Conservation (phyloP, 2,888 invertebrate genomes). For the Nowickia ferox region DNA sequence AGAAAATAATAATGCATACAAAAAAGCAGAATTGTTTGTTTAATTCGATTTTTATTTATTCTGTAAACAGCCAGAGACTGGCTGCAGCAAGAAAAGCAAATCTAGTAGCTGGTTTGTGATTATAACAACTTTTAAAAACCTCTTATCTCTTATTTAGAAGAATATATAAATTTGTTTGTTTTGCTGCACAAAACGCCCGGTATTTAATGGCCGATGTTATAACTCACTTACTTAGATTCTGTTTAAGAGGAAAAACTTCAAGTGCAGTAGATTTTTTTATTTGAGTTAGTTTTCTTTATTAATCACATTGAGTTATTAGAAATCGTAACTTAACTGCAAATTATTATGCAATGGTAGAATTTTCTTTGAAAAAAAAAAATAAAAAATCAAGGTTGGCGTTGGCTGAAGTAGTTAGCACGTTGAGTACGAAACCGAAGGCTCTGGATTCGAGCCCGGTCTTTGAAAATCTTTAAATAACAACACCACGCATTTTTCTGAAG, state of each 20-base stretch:
- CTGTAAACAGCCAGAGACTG: constrained; percentile 28
- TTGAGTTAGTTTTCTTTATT: not conserved
- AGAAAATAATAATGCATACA: constrained; percentile 13
- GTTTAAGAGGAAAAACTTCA: constrained; percentile 54
- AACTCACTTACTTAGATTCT: constrained; percentile 40
- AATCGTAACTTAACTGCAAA: not conserved
- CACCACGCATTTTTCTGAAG: too few species aligned
- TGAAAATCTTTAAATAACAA: too few species aligned
- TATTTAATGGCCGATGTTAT: constrained; percentile 7
- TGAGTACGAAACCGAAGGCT: too few species aligned
- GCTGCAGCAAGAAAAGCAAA: constrained; percentile 31
- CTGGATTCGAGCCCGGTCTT: too few species aligned
- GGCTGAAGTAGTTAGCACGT: too few species aligned
- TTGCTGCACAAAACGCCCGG: not conserved
- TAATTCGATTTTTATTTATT: constrained; percentile 59
- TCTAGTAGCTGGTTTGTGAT: constrained; percentile 67
- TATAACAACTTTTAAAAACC: constrained; percentile 56
- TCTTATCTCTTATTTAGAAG: constrained; percentile 49
- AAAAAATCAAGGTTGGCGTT: too few species aligned
- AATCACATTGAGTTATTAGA: constrained; percentile 5
- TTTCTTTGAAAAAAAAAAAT: too few species aligned
- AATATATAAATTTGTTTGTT: constrained; percentile 12
- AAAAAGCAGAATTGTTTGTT: constrained; percentile 41
- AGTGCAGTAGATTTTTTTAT: constrained; percentile 22
- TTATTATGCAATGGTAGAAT: too few species aligned